Evolutionary conservation across 2,113 vertebrate species (phyloP), one percentile per base, ranked within the genome.

Genomic region (Neogobius melanostomus): DNA sequence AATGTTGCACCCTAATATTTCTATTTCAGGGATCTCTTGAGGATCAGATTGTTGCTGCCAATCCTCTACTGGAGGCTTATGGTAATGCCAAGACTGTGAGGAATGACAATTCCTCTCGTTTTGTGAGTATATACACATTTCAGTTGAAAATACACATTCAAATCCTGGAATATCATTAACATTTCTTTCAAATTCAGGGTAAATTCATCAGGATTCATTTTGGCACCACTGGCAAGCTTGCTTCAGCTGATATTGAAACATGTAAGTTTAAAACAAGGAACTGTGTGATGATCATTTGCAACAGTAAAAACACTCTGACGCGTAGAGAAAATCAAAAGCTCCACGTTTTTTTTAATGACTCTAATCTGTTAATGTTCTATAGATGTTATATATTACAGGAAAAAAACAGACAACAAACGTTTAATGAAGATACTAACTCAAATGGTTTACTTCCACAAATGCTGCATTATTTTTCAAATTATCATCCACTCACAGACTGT

Each of bases 71-170:
- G 79, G 94, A 95, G 59, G 93, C 93, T 68, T 95, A 93, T 77
- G 94, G 93, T 64, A 95, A 94, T 0, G 93, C 92, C 80, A 94
- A 95, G 71, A 93, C 93, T 0, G 89, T 93, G 89, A 93, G 93
- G 83, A 95, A 95, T 61, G 94, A 94, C 90, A 95, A 94, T 82
- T 94, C 93, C 11, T 95, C 93, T 8, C 93, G 91, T 16, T 94
- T 94, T 84, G 92, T 94, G 76, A 93, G 91, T 92, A 15, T 56
- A 50, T 8, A 50, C 48, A 44, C 5, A 66, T 49, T 21, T 6
- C 16, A 11, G 16, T 6, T 8, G 5, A 52, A 56, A 56, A 21
- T 56, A 51, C 15, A 51, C 28, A 28, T 28, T 51, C n/a, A 6
- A 15, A 2, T 52, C 6, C 16, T 11, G 2, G 7, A 7, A 16